Evolutionary conservation across 2,113 vertebrate species (phyloP).

Genomic region (Dinomys branickii): DNA sequence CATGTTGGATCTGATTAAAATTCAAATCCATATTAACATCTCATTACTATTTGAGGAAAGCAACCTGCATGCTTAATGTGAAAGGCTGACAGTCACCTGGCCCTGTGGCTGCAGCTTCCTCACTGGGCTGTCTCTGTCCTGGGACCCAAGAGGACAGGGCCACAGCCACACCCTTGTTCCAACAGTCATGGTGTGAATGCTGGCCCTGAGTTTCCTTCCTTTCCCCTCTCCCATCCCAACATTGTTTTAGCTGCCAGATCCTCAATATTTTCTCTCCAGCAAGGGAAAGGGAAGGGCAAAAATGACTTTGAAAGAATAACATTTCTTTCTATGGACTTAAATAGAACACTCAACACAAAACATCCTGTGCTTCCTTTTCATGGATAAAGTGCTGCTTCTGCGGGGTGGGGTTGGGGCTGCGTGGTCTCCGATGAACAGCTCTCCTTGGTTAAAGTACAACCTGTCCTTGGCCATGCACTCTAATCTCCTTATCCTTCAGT

Average conservation of each 20-base stretch:
- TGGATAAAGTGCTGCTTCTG: slow-evolving; percentile 2
- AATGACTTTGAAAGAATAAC: slow-evolving; percentile 76
- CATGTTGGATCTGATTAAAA: slow-evolving; percentile 62
- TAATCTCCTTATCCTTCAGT: neutral
- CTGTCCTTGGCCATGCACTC: neutral
- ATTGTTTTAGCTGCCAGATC: slow-evolving; percentile 74
- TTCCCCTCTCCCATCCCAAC: slow-evolving; percentile 63
- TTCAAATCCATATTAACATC: slow-evolving; percentile 69
- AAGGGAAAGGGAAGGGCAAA: slow-evolving; percentile 76
- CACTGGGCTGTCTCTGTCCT: neutral
- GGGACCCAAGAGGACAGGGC: slow-evolving; percentile 38
- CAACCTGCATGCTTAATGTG: neutral
- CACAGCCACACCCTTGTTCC: slow-evolving; percentile 46
- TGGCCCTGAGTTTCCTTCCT: slow-evolving; percentile 66
- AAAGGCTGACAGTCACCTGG: neutral
- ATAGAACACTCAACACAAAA: slow-evolving; percentile 64
- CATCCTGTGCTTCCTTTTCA: slow-evolving; percentile 72
- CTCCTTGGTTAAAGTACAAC: neutral
- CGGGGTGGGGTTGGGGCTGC: neutral
- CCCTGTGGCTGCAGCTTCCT: neutral
- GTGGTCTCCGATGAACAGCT: neutral
- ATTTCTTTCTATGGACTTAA: slow-evolving; percentile 72
- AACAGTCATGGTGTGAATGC: neutral
- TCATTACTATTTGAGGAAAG: slow-evolving; percentile 58
- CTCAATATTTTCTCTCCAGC: slow-evolving; percentile 64